Base-by-base conservation (phyloP, 2,888 invertebrate species). In the Bombylius major region DNA sequence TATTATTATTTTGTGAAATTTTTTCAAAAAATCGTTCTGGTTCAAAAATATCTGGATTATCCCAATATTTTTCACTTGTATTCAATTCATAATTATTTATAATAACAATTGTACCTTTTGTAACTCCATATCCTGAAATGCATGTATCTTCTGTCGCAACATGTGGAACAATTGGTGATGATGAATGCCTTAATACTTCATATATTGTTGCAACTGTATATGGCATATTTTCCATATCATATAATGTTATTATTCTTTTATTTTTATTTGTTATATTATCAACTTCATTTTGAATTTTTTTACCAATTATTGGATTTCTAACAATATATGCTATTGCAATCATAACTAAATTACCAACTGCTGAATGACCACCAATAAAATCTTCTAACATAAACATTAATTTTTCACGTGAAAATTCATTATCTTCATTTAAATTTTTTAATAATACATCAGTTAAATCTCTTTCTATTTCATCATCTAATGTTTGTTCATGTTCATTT, bases 151-250 rank as follows among this genome's bases (percentile, higher is more conserved):
- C 80, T 1, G 85, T 86, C 0, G 89, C 87, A 0, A 89, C 88
- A 65, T 90, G 90, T 0, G 91, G 91, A 0, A 91, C 89, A 53
- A 91, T 89, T 0, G 91, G 90, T 0, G 89, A 89, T 0, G 88
- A 87, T 0, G 86, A 80, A 48, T 82, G 81, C 51, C 90, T 72
- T 1, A 90, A 71, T 3, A 86, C 83, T 73, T 90, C 90, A 63
- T 84, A 77, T 5, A 89, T 78, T 0, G 86, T 83, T 0, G 89
- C 87, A 70, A 87, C 86, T 0, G 87, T 87, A 69, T 86, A 89
- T 0, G 87, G 86, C 72, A 90, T 77, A 3, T 72, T 71, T 1
- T 75, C 70, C 63, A 82, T 79, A 62, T 89, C 86, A 23, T 79
- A 73, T 0, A 88, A 69, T 31, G 77, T 77, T 0, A 86, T 78